Conservation (phyloP, 2,797 vertebrate species). For the Chelidonichthys spinosus region DNA sequence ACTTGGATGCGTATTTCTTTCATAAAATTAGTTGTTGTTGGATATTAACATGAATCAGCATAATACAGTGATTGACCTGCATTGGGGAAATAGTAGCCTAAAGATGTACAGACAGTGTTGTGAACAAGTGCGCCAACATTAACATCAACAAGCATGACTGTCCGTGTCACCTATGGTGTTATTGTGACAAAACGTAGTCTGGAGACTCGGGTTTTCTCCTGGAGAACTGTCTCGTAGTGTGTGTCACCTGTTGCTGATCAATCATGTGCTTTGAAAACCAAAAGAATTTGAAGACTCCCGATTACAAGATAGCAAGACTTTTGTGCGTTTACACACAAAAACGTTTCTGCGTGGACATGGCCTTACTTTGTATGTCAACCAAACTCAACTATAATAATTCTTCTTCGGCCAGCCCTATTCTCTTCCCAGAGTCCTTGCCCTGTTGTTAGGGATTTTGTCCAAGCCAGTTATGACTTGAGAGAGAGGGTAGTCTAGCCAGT, state of each 20-base stretch:
- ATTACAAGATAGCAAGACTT: background rate
- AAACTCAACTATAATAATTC: conserved; percentile 16
- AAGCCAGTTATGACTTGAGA: conserved; percentile 19
- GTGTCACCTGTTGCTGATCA: background rate
- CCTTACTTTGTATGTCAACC: conserved; percentile 28
- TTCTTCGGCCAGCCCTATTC: conserved; percentile 18
- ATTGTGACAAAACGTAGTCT: background rate
- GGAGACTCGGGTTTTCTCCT: background rate
- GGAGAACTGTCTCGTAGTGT: background rate
- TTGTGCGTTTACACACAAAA: no score
- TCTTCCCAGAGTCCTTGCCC: conserved; percentile 18
- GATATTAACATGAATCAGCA: background rate
- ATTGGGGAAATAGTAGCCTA: background rate
- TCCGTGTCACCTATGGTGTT: background rate
- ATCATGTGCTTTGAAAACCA: background rate
- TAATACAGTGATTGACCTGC: background rate
- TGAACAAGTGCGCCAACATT: background rate
- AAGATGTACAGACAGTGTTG: background rate
- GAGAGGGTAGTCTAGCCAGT: conserved; percentile 50
- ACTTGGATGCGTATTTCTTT: background rate
- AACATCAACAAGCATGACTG: background rate
- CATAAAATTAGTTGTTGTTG: background rate
- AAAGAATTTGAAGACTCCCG: background rate
- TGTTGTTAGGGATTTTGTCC: conserved; percentile 30
- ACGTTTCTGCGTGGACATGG: no score